phyloP scores from a whole-genome alignment of 2,113 vertebrate species.

The Martes martes region DNA sequence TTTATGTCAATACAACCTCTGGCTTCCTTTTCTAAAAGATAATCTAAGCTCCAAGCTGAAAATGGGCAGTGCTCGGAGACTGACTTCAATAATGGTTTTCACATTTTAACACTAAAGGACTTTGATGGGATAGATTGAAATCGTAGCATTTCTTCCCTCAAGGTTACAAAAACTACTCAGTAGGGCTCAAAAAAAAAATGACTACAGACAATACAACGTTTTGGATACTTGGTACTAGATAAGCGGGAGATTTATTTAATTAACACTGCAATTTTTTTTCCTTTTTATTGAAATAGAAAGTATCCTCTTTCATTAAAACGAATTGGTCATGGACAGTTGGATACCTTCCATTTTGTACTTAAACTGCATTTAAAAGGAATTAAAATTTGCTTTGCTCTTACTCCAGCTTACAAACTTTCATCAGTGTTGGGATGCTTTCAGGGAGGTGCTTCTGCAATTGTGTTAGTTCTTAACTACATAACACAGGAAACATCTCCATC shows the following conservation, averaged over 20 bases:
- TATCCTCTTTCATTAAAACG: neutral
- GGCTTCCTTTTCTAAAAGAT: conserved; percentile 63
- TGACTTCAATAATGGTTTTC: conserved; percentile 68
- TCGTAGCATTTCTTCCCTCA: conserved; percentile 42
- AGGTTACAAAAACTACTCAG: conserved; percentile 18
- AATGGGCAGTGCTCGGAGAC: conserved; percentile 63
- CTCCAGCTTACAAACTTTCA: neutral
- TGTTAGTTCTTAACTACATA: neutral
- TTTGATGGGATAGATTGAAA: conserved; percentile 69
- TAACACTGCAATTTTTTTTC: neutral
- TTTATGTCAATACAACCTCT: conserved; percentile 47
- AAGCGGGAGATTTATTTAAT: neutral
- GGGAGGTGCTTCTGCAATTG: neutral
- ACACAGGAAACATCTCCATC: neutral
- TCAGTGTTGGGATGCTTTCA: neutral
- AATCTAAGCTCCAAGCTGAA: conserved; percentile 61
- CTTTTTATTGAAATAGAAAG: conserved; percentile 18
- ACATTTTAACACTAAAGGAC: conserved; percentile 53
- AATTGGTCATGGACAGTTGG: neutral
- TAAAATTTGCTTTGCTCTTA: conserved; percentile 2
- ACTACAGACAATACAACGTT: neutral
- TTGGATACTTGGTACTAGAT: neutral
- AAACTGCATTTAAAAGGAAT: conserved; percentile 8
- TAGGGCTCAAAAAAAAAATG: neutral
- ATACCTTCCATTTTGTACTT: neutral